Evolutionary conservation across 2,113 vertebrate genomes (phyloP), one percentile per base, ranked within the genome.

Genomic region (Tyto alba): DNA sequence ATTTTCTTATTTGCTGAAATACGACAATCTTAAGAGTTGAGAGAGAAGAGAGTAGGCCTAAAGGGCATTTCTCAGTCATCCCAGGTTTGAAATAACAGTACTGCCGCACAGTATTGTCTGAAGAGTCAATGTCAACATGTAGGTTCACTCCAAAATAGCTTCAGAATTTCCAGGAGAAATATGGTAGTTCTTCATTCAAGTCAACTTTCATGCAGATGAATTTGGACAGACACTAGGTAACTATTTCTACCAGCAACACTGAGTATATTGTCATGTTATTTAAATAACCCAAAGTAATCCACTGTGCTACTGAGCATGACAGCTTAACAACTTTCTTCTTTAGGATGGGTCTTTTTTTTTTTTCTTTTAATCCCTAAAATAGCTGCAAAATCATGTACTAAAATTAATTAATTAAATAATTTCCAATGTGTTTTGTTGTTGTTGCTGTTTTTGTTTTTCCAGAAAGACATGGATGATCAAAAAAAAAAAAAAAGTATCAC

Each of bases 281-380:
- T 66, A 94, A 92, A 93, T 36, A 75, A 74, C 55, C 34, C 52
- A 29, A 29, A 50, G 17, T 50, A 75, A 92, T 77, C 19, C 63
- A 34, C 34, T 71, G 20, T 13, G 74, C 17, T 81, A 41, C 5
- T 26, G 22, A 91, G 12, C n/a, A 87, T 17, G 8, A 81, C 27
- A 91, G 12, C n/a, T 85, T 17, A 7, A 81, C 27, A 92, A 23
- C 48, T 48, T 77, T 56, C 66, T 71, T 69, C 27, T 29, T 71
- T 91, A 36, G 29, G 14, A 72, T 50, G 5, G 3, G 9, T 38
- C 7, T 22, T 81, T 78, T 47, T 47, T 45, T 47, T 47, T 47
- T 47, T 22, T 89, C 25, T 89, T 96, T 90, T 85, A 86, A 85
- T 89, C 36, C 30, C 83, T 93, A 94, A 87, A 89, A 63, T 66